A percentile compares a stretch with the other conserved stretches of the same genome.
Conservation (phyloP, 2,888 invertebrate species). For the Rambutsinella grinnellia region DNA sequence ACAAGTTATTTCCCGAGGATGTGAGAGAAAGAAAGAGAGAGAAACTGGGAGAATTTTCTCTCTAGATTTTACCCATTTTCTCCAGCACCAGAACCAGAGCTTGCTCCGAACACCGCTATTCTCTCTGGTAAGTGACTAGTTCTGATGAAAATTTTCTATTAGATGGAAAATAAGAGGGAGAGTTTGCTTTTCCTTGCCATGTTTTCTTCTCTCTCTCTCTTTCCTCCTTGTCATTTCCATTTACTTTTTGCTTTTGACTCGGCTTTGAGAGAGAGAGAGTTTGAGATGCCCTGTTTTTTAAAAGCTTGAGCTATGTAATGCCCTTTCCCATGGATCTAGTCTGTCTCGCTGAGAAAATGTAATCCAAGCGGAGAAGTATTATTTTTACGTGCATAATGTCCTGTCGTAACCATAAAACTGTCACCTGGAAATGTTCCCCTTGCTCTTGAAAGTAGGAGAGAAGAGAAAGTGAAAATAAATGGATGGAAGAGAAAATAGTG, state of each 20-base stretch:
- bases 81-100: too few species aligned
- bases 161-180: too few species aligned
- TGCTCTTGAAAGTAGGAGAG: constrained; percentile 39
- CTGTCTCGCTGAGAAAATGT: neutral
- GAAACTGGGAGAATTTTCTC: neutral
- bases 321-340: too few species aligned
- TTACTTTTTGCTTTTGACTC: constrained; percentile 20
- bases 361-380: constrained; percentile 17
- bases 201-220: neutral
- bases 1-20: constrained; percentile 22
- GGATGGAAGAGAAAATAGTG: constrained; percentile 13
- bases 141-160: too few species aligned
- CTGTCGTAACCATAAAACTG: constrained; percentile 54
- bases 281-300: constrained; percentile 28
- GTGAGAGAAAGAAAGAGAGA: neutral
- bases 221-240: constrained; percentile 44
- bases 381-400: constrained; percentile 49
- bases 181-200: too few species aligned
- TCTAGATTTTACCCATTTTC: too few species aligned
- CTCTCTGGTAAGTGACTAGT: too few species aligned
- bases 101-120: too few species aligned
- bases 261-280: too few species aligned
- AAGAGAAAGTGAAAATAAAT: constrained; percentile 18
- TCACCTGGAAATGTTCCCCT: constrained; percentile 53
- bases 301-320: constrained; percentile 9